phyloP scores from a whole-genome alignment of 2,113 vertebrate genomes.

The Nematolebias whitei region DNA sequence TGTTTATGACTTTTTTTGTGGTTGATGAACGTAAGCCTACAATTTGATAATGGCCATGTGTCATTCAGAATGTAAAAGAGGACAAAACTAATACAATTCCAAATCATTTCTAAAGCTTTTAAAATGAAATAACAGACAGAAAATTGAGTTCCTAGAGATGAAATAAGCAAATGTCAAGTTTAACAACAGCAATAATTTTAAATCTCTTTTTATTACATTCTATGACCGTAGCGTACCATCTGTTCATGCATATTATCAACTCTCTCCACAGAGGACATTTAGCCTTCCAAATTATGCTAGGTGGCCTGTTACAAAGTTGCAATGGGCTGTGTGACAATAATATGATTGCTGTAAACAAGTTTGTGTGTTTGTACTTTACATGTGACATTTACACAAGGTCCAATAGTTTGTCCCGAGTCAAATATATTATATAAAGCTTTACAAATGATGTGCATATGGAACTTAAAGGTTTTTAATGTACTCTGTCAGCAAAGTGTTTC shows the following conservation, averaged over 20 bases:
- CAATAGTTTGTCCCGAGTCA: conserved; percentile 35
- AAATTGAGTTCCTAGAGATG: neutral
- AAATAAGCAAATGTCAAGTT: neutral
- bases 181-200: neutral
- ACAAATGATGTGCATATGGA: neutral
- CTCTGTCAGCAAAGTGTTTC: no score
- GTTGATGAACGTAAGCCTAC: no score
- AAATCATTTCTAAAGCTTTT: neutral
- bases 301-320: conserved; percentile 61
- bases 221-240: neutral
- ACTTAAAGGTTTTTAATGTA: neutral
- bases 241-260: conserved; percentile 17
- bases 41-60: no score
- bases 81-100: no score
- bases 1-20: no score
- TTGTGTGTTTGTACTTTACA: conserved; percentile 41
- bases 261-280: conserved; percentile 34
- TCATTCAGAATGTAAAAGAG: no score
- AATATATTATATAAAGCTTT: conserved; percentile 20
- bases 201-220: conserved; percentile 6
- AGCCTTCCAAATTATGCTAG: conserved; percentile 47
- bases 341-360: conserved; percentile 65
- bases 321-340: conserved; percentile 53
- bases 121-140: neutral
- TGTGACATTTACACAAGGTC: conserved; percentile 20